Conservation (phyloP, 2,797 vertebrate genomes). For the Lutjanus campechanus region DNA sequence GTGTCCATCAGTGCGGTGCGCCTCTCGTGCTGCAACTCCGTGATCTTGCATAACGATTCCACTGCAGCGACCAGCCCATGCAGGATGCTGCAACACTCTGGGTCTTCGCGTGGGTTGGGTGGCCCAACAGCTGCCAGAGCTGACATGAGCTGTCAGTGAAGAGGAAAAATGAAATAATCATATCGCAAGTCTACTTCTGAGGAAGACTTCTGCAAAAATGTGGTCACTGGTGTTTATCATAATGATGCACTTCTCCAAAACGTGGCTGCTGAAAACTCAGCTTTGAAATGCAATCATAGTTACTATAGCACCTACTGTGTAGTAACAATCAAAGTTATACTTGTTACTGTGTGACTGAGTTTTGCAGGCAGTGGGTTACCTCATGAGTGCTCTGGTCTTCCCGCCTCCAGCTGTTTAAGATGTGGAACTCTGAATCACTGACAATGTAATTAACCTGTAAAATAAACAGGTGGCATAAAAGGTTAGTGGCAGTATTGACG, state of each 20-base stretch:
- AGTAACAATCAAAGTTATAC: not conserved
- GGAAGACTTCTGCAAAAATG: conserved; percentile 11
- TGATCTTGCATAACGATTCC: conserved; percentile 96
- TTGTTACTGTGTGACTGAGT: not conserved
- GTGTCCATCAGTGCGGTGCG: conserved; percentile 94
- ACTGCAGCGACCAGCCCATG: conserved; percentile 96
- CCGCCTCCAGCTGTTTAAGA: conserved; percentile 95
- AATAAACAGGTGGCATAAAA: conserved; percentile 13
- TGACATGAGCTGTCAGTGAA: conserved; percentile 90
- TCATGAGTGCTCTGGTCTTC: conserved; percentile 96
- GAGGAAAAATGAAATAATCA: not conserved
- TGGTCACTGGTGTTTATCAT: not conserved
- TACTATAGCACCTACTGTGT: not conserved
- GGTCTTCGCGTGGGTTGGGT: conserved; percentile 95
- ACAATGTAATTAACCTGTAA: conserved; percentile 96
- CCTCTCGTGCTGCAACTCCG: conserved; percentile 94
- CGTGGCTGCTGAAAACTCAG: not conserved
- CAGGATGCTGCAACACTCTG: conserved; percentile 97
- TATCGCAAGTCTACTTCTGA: not conserved
- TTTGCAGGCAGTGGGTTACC: conserved; percentile 79
- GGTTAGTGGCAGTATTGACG: not conserved
- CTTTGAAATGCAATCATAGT: not conserved
- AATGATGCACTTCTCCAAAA: conserved; percentile 8
- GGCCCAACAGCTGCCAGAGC: conserved; percentile 95
- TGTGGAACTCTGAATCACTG: conserved; percentile 97